These are phyloP conservation scores for Synanthedon myopaeformis DNA, from an alignment of 2,888 invertebrate species.

Conservation along the genomic window DNA sequence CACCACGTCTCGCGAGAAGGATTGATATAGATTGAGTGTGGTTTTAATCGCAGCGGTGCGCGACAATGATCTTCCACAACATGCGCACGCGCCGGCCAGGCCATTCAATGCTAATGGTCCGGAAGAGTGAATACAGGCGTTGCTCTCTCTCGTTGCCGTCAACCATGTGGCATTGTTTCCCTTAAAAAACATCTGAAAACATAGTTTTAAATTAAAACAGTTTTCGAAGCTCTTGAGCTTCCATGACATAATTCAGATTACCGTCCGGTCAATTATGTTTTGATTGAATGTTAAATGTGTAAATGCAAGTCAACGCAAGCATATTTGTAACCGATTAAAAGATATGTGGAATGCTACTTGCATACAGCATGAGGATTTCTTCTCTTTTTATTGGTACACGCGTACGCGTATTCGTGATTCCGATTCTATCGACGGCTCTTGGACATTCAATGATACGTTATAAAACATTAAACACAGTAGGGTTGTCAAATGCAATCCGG, in stretches of 20 bases:
- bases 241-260: no score
- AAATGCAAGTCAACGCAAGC: not conserved
- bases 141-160: constrained; percentile 46
- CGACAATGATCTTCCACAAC: constrained; percentile 49
- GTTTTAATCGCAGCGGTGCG: constrained; percentile 34
- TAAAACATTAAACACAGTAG: constrained; percentile 18
- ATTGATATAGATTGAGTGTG: constrained; percentile 52
- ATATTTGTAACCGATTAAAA: no score
- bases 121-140: constrained; percentile 49
- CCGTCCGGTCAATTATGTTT: no score
- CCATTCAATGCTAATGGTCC: constrained; percentile 67
- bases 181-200: constrained; percentile 11
- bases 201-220: no score
- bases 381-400: constrained; percentile 18
- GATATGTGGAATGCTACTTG: no score
- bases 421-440: constrained; percentile 38
- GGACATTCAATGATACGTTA: constrained; percentile 30
- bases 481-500: constrained; percentile 13
- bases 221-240: not conserved
- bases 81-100: constrained; percentile 47
- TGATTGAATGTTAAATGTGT: not conserved
- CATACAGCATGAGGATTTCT: no score
- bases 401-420: constrained; percentile 37
- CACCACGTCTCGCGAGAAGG: constrained; percentile 21
- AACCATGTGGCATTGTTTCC: constrained; percentile 38